These are phyloP conservation scores for Pithys albifrons DNA, from an alignment of 2,113 vertebrate species.

Conservation along the genomic window DNA sequence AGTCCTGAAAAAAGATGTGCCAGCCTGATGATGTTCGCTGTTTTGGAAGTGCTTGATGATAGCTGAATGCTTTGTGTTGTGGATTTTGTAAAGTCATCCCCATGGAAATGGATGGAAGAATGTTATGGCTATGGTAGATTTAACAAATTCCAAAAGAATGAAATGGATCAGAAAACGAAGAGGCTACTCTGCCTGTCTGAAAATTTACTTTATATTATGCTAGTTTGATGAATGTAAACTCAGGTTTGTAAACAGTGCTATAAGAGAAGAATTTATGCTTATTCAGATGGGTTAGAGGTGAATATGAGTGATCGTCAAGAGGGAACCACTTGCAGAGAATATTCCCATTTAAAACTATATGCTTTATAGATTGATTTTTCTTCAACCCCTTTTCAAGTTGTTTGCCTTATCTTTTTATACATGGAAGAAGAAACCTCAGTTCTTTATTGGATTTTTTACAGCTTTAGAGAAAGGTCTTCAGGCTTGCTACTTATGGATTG, in stretches of 20 bases:
- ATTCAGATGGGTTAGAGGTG: background rate
- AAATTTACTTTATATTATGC: background rate
- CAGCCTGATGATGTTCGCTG: background rate
- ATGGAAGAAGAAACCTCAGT: background rate
- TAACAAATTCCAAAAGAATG: background rate
- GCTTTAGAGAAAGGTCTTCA: background rate
- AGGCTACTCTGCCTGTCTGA: background rate
- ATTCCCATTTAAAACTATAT: background rate
- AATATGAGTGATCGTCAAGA: background rate
- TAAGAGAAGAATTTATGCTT: background rate
- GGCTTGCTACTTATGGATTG: background rate
- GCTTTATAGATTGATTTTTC: background rate
- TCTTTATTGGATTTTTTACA: background rate
- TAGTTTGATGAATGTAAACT: background rate
- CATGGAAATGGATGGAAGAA: background rate
- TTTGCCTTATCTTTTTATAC: background rate
- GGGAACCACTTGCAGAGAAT: background rate
- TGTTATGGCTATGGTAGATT: background rate
- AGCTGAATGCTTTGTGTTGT: background rate
- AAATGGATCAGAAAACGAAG: background rate
- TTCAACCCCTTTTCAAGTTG: background rate
- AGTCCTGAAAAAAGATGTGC: background rate
- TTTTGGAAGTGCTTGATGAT: background rate
- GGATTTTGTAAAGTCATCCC: background rate
- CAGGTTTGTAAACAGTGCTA: background rate